A percentile compares a stretch with the other conserved stretches of the same genome.
phyloP scores from a whole-genome alignment of 1,140 invertebrate species.

The Sarcophaga peregrina region DNA sequence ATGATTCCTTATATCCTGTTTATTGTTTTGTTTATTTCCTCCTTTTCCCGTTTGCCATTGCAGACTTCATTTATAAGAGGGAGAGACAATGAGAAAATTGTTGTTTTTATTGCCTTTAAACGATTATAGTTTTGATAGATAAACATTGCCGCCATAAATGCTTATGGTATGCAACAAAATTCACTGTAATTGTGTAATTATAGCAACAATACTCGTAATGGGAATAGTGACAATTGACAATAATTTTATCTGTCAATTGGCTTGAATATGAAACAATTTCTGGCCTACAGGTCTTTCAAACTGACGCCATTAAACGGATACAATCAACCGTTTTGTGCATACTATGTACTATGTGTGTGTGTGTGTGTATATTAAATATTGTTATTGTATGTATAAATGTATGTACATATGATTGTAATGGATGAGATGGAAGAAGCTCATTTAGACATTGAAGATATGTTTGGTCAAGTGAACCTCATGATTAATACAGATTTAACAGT shows the following conservation, averaged over 20 bases:
- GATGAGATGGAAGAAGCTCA: background rate
- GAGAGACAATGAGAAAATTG: no score
- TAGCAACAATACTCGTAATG: constrained; percentile 1
- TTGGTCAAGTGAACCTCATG: constrained; percentile 1
- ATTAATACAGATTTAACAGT: constrained; percentile 37
- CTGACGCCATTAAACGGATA: background rate
- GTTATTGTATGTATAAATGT: background rate
- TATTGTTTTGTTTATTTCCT: no score
- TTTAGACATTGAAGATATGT: background rate
- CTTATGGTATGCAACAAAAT: background rate
- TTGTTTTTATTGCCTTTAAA: no score
- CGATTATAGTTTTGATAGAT: no score
- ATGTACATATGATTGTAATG: constrained; percentile 18
- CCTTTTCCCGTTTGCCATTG: no score
- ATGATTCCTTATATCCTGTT: no score
- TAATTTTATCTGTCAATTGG: constrained; percentile 33
- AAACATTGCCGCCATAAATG: no score
- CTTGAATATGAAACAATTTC: background rate
- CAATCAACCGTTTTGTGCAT: background rate
- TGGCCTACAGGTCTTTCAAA: background rate
- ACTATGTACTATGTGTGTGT: background rate
- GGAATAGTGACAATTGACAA: constrained; percentile 37
- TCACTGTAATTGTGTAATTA: constrained; percentile 31
- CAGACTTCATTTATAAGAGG: no score
- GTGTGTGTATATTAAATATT: background rate